Percentiles rank a stretch among this genome's conserved stretches.
Evolutionary conservation across 1,140 invertebrate species (phyloP).

Genomic region (Lordiphosa stackelbergi): DNA sequence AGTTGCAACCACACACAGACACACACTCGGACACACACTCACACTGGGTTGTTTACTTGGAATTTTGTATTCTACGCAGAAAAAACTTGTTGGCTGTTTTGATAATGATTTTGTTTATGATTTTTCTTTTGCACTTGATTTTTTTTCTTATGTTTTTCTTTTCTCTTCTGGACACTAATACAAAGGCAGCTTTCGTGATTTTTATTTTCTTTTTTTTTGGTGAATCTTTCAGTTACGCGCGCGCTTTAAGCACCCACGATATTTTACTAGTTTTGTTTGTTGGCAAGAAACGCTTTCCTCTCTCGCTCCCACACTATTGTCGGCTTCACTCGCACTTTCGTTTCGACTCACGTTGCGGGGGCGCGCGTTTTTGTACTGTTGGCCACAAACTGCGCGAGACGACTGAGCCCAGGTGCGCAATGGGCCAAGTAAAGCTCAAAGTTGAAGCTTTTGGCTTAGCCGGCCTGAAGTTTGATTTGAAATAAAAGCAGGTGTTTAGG

Average conservation of each 20-base stretch:
- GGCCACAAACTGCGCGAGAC: constrained; percentile 55
- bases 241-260: constrained; percentile 59
- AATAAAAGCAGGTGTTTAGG: neutral
- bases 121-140: constrained; percentile 65
- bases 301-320: constrained; percentile 14
- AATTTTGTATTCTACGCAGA: constrained; percentile 64
- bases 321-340: constrained; percentile 28
- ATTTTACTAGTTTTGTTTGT: constrained; percentile 31
- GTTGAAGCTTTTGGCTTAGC: constrained; percentile 16
- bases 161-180: constrained; percentile 34
- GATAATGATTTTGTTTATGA: constrained; percentile 37
- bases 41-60: constrained; percentile 48
- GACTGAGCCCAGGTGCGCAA: constrained; percentile 43
- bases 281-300: constrained; percentile 19
- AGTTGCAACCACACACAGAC: constrained; percentile 40
- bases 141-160: constrained; percentile 13
- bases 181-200: constrained; percentile 16
- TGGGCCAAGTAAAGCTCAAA: constrained; percentile 22
- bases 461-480: neutral
- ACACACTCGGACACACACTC: constrained; percentile 12
- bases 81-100: constrained; percentile 62
- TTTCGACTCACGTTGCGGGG: constrained; percentile 22
- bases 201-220: constrained; percentile 31
- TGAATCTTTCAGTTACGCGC: constrained; percentile 51
- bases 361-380: constrained; percentile 41